These are phyloP conservation scores for Dryocosmus kuriphilus DNA, from an alignment of 2,888 invertebrate genomes.

Conservation along the genomic window DNA sequence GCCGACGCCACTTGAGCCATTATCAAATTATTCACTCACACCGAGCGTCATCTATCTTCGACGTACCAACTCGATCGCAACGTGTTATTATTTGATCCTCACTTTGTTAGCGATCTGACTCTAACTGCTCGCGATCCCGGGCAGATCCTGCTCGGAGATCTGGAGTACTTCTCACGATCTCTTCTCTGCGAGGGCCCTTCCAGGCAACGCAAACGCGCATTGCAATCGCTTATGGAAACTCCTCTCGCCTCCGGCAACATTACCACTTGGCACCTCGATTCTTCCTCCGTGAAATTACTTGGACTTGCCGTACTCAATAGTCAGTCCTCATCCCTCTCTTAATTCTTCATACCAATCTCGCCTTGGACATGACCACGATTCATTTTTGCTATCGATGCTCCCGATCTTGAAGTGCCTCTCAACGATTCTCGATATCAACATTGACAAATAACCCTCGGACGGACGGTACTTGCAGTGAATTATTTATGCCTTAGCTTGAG, in stretches of 20 bases:
- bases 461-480: slow-evolving; percentile 6
- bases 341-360: slow-evolving; percentile 1
- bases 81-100: slow-evolving; percentile 77
- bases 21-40: slow-evolving; percentile 77
- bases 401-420: slow-evolving; percentile 10
- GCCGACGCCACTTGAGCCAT: slow-evolving; percentile 66
- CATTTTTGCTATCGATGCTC: neutral
- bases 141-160: slow-evolving; percentile 69
- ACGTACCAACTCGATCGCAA: slow-evolving; percentile 69
- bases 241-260: slow-evolving; percentile 35
- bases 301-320: slow-evolving; percentile 9
- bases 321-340: neutral
- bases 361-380: slow-evolving; percentile 26
- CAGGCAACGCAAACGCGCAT: slow-evolving; percentile 1
- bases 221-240: slow-evolving; percentile 30
- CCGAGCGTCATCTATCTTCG: slow-evolving; percentile 74
- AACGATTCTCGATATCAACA: slow-evolving; percentile 13
- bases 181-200: slow-evolving; percentile 21
- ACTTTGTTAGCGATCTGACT: slow-evolving; percentile 76
- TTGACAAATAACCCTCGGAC: slow-evolving; percentile 28
- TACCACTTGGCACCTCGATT: slow-evolving; percentile 13
- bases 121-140: slow-evolving; percentile 64
- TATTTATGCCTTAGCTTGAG: slow-evolving; percentile 13
- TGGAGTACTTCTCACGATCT: slow-evolving; percentile 72
- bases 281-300: slow-evolving; percentile 23